Base-by-base conservation (phyloP, 1,140 invertebrate genomes). In the Acromyrmex heyeri region DNA sequence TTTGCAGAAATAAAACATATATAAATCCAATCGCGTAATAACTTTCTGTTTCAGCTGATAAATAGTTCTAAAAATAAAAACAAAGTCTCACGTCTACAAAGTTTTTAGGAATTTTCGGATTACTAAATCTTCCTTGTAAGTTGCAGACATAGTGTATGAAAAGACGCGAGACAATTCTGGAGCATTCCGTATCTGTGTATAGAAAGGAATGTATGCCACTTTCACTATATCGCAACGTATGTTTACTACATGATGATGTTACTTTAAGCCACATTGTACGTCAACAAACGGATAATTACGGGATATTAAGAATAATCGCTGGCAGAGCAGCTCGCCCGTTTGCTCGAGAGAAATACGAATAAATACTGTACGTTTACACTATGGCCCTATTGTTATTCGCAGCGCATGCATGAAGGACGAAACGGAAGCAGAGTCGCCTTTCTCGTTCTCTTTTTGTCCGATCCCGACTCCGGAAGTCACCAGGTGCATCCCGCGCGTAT, bases 251-350 rank as follows among this genome's bases (percentile, higher is more conserved):
- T 69, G 69, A 61, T 70, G 70, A 86, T 82, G 55, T 69, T 27
- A 67, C 24, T 70, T 85, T 72, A 62, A 70, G 48, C 21, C 7
- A 59, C 61, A 70, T 65, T 65, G 55, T 82, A 59, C 34, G 62
- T 73, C 81, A 69, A 81, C 81, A 87, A 65, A 82, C 75, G 75
- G 38, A 73, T 78, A 78, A 65, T 78, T 78, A 78, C 24, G 44
- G 44, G 44, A 78, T 65, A 78, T 78, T 50, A 78, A 78, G 61
- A 65, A 65, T 78, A 78, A 78, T 78, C 61, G 24, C 38, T n/a
- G 44, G 21, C 34, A 50, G 24, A 16, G 8, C 62, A 24, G 44
- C 62, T 69, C 38, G 14, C 21, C 16, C 55, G 59, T 48, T 67
- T 82, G 64, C 87, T 85, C 73, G 34, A 70, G 24, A 21, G 34